These are phyloP conservation scores for Bergia sp. DNA, from an alignment of 92 coral and sea anemone species.

Conservation along the genomic window DNA sequence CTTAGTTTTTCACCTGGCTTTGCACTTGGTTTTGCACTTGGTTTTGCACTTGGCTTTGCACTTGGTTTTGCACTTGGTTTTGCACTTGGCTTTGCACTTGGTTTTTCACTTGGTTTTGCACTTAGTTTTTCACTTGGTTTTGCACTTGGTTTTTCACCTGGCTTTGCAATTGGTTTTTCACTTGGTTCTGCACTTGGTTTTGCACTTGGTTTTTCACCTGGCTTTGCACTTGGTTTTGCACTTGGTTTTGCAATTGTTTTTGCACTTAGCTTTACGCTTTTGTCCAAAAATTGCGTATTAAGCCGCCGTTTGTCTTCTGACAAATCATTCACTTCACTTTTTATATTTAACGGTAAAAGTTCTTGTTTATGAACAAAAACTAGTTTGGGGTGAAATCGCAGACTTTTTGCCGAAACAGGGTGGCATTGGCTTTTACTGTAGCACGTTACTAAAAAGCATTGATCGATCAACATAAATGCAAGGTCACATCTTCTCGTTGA, in stretches of 20 bases:
- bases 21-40: neutral
- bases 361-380: constrained; percentile 52
- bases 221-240: neutral
- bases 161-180: neutral
- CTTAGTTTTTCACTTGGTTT: neutral
- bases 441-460: constrained; percentile 82
- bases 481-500: constrained; percentile 63
- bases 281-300: neutral
- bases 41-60: neutral
- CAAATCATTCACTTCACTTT: neutral
- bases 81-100: neutral
- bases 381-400: constrained; percentile 65
- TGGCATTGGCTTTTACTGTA: constrained; percentile 62
- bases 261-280: neutral
- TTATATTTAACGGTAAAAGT: neutral
- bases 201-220: neutral
- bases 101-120: neutral
- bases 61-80: neutral
- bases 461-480: constrained; percentile 79
- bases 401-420: constrained; percentile 77
- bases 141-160: neutral
- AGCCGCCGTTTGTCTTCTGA: neutral
- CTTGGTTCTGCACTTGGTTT: neutral
- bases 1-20: neutral
- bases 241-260: neutral